phyloP scores from a whole-genome alignment of 1,140 invertebrate genomes.

The Drosophila takahashii region DNA sequence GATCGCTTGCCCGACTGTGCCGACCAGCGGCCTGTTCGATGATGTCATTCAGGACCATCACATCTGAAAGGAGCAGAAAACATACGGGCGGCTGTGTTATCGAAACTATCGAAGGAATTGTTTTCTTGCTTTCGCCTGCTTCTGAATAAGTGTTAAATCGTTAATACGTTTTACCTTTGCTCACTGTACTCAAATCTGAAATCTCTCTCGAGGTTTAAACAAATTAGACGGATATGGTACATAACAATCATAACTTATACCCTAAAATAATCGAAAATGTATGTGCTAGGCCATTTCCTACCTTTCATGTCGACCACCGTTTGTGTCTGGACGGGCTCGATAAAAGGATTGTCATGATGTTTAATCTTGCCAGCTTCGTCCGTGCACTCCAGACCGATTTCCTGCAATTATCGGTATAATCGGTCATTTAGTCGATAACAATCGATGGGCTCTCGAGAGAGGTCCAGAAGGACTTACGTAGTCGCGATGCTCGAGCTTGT shows the following conservation, averaged over 20 bases:
- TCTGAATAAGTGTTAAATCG: too few species aligned
- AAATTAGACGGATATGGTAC: not conserved
- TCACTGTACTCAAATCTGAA: not conserved
- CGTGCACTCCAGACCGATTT: conserved; percentile 88
- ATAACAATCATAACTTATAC: not conserved
- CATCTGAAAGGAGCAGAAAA: conserved; percentile 88
- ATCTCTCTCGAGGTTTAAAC: not conserved
- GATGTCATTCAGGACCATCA: conserved; percentile 98
- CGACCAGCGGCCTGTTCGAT: conserved; percentile 97
- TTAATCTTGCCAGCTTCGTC: conserved; percentile 93
- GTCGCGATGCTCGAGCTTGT: conserved; percentile 88
- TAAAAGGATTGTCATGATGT: conserved; percentile 95
- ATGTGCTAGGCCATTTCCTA: conserved; percentile 83
- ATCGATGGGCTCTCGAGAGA: not conserved
- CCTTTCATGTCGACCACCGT: conserved; percentile 97
- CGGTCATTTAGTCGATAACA: not conserved
- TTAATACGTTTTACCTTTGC: not conserved
- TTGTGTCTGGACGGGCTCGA: conserved; percentile 93
- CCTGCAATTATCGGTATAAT: conserved; percentile 35
- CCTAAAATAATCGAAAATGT: not conserved
- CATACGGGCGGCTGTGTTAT: conserved; percentile 1
- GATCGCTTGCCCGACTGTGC: conserved; percentile 92
- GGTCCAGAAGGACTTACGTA: conserved; percentile 86
- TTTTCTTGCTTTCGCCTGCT: not conserved
- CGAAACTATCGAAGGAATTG: not conserved